These are phyloP conservation scores for Stenolophus ochropezus DNA, from an alignment of 2,888 invertebrate genomes.

Conservation along the genomic window DNA sequence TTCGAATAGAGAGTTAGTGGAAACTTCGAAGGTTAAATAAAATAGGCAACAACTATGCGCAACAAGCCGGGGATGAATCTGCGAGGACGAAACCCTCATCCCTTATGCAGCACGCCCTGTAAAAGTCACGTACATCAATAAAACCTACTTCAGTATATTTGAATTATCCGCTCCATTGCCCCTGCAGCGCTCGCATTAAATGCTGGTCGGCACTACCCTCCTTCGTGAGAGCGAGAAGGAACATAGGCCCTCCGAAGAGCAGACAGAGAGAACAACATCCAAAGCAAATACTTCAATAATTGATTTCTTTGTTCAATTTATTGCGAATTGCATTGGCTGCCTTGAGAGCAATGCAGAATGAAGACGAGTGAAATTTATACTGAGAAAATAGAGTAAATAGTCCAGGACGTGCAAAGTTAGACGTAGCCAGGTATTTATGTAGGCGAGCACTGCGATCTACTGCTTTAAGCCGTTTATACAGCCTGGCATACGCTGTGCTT, in stretches of 20 bases:
- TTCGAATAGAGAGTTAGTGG: not conserved
- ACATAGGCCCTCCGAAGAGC: not conserved
- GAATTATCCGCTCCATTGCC: constrained; percentile 58
- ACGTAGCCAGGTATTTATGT: constrained; percentile 2
- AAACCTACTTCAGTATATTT: constrained; percentile 57
- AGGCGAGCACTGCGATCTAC: not conserved
- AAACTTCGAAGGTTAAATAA: not conserved
- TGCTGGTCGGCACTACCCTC: constrained; percentile 15
- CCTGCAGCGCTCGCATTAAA: constrained; percentile 25
- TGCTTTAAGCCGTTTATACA: constrained; percentile 7
- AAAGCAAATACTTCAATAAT: constrained; percentile 44
- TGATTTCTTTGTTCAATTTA: constrained; percentile 46
- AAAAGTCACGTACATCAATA: constrained; percentile 53
- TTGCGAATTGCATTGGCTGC: constrained; percentile 35
- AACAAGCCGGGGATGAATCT: not conserved
- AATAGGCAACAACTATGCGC: not conserved
- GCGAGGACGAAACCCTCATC: no score
- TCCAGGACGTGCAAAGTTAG: constrained; percentile 4
- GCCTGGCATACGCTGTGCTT: not conserved
- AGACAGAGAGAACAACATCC: not conserved
- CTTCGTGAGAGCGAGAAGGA: not conserved
- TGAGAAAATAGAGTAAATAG: constrained; percentile 7
- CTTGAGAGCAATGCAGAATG: constrained; percentile 14
- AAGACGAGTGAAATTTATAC: constrained; percentile 42
- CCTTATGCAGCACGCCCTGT: constrained; percentile 36